A percentile compares a stretch with the other conserved stretches of the same genome.
These are phyloP conservation scores for Argyra leucocephala DNA, from an alignment of 2,888 invertebrate genomes.

Conservation along the genomic window DNA sequence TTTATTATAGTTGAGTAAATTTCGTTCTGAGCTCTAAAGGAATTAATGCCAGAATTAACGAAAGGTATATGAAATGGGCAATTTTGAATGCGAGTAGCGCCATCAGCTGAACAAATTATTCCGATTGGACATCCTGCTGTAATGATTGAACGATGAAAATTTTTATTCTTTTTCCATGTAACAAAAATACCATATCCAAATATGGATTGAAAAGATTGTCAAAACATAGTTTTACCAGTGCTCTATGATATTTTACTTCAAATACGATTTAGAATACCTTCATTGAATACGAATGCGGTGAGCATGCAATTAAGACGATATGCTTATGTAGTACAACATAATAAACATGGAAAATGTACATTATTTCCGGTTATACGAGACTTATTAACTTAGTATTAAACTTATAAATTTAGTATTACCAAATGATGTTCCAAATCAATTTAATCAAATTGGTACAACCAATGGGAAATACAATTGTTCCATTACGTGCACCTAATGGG, in stretches of 20 bases:
- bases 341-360: slow-evolving; percentile 75
- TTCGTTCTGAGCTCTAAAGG: too few relatives aligned
- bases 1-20: too few relatives aligned
- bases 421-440: slow-evolving; percentile 54
- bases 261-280: slow-evolving; percentile 63
- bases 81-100: slow-evolving; percentile 86
- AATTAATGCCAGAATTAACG: slow-evolving; percentile 51
- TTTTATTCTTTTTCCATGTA: slow-evolving; percentile 79
- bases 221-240: slow-evolving; percentile 72
- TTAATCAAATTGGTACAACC: slow-evolving; percentile 20
- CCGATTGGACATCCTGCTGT: slow-evolving; percentile 86
- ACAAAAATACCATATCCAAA: slow-evolving; percentile 56
- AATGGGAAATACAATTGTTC: slow-evolving; percentile 39
- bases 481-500: slow-evolving; percentile 44
- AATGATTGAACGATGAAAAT: slow-evolving; percentile 73
- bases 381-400: slow-evolving; percentile 65
- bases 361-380: slow-evolving; percentile 86
- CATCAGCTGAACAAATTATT: slow-evolving; percentile 73
- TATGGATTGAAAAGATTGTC: slow-evolving; percentile 59
- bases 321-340: slow-evolving; percentile 52
- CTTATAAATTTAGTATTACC: slow-evolving; percentile 78
- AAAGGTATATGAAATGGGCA: slow-evolving; percentile 77
- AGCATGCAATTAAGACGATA: slow-evolving; percentile 59
- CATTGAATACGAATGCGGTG: slow-evolving; percentile 54
- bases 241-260: slow-evolving; percentile 84